These are phyloP conservation scores for Oreocharis arfaki DNA, from an alignment of 2,113 vertebrate genomes.

Conservation along the genomic window DNA sequence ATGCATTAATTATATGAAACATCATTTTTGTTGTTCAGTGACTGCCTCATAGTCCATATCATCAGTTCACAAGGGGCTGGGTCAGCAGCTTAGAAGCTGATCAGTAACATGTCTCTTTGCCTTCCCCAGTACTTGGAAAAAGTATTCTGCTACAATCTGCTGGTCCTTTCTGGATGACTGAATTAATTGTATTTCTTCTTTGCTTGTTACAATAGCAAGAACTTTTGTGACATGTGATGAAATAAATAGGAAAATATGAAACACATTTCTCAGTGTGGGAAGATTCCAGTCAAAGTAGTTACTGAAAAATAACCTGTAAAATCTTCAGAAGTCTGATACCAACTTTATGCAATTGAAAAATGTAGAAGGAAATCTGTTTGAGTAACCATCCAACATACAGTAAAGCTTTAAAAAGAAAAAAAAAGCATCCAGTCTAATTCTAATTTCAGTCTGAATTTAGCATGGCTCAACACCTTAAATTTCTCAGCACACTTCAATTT, in stretches of 20 bases:
- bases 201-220: neutral
- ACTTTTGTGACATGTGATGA: neutral
- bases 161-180: neutral
- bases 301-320: neutral
- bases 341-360: neutral
- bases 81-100: neutral
- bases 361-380: neutral
- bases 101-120: neutral
- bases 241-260: neutral
- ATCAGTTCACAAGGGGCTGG: neutral
- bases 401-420: neutral
- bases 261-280: neutral
- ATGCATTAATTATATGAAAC: neutral
- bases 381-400: neutral
- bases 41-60: neutral
- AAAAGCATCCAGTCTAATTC: neutral
- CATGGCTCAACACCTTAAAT: neutral
- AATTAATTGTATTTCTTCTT: neutral
- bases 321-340: neutral
- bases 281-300: neutral
- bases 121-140: neutral
- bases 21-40: neutral
- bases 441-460: neutral
- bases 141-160: neutral
- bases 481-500: neutral